A percentile compares a stretch with the other conserved stretches of the same genome.
Conservation (phyloP, 2,113 vertebrate genomes). For the Corythornis cristatus region DNA sequence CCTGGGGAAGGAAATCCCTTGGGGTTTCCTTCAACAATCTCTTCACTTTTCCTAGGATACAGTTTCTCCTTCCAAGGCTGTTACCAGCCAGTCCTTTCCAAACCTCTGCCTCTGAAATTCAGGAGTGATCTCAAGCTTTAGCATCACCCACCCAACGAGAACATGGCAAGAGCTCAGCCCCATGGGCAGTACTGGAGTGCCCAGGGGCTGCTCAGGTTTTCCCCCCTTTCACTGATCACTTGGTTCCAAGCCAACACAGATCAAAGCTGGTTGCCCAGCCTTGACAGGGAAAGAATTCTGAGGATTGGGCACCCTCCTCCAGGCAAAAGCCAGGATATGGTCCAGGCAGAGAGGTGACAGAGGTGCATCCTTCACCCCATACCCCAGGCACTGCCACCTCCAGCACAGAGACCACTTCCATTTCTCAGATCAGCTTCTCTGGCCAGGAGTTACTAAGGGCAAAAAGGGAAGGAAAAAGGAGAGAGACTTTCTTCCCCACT, state of each 20-base stretch:
- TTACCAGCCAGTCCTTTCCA: background rate
- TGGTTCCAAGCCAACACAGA: background rate
- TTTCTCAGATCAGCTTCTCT: background rate
- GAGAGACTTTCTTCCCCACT: background rate
- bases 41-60: background rate
- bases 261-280: no score
- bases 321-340: background rate
- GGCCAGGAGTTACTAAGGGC: background rate
- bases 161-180: background rate
- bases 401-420: background rate
- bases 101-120: background rate
- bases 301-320: background rate
- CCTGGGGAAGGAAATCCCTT: background rate
- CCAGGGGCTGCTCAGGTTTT: background rate
- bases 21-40: background rate
- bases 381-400: background rate
- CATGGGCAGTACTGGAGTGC: accelerated
- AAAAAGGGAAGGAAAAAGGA: background rate
- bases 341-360: accelerated
- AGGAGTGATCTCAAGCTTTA: background rate
- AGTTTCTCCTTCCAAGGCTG: background rate
- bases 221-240: background rate
- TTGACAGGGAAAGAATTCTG: no score
- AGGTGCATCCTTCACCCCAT: background rate
- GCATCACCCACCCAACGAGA: background rate